A percentile compares a stretch with the other conserved stretches of the same genome.
Conservation (phyloP, 2,113 vertebrate species). For the Saimiri boliviensis region DNA sequence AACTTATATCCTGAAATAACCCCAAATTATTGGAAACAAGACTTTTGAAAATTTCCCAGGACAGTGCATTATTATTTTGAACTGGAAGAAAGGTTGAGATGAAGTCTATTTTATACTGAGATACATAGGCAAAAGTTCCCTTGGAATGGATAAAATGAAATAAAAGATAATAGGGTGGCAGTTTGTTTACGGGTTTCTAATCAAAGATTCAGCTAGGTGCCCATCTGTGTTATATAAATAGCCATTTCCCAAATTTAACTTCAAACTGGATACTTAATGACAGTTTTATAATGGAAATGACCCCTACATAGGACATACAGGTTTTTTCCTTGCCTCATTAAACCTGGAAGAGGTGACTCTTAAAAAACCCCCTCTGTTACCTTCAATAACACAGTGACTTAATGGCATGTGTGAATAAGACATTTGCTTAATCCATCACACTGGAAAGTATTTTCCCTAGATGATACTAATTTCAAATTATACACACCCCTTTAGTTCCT, state of each 20-base stretch:
- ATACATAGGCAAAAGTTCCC: not conserved
- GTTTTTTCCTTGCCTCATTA: slow-evolving; percentile 74
- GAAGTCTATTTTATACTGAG: not conserved
- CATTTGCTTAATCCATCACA: slow-evolving; percentile 68
- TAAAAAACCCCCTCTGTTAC: slow-evolving; percentile 22
- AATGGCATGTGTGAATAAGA: slow-evolving; percentile 51
- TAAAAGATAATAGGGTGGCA: not conserved
- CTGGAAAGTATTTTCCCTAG: slow-evolving; percentile 46
- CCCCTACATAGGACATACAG: slow-evolving; percentile 48
- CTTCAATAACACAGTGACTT: slow-evolving; percentile 51
- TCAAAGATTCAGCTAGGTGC: not conserved
- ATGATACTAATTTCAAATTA: slow-evolving; percentile 58
- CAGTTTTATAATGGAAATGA: slow-evolving; percentile 67
- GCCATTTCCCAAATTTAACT: slow-evolving; percentile 56
- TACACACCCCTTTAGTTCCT: slow-evolving; percentile 16
- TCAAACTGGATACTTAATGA: slow-evolving; percentile 71
- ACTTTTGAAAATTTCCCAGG: not conserved
- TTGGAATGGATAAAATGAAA: not conserved
- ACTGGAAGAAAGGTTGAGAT: not conserved
- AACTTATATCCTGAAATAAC: not conserved
- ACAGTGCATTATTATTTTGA: not conserved
- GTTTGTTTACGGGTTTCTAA: not conserved
- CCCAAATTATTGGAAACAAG: not conserved
- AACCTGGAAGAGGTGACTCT: slow-evolving; percentile 47
- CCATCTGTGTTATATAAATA: slow-evolving; percentile 41